These are phyloP conservation scores for Butastur rufipennis DNA, from an alignment of 2,113 vertebrate genomes.

Conservation along the genomic window DNA sequence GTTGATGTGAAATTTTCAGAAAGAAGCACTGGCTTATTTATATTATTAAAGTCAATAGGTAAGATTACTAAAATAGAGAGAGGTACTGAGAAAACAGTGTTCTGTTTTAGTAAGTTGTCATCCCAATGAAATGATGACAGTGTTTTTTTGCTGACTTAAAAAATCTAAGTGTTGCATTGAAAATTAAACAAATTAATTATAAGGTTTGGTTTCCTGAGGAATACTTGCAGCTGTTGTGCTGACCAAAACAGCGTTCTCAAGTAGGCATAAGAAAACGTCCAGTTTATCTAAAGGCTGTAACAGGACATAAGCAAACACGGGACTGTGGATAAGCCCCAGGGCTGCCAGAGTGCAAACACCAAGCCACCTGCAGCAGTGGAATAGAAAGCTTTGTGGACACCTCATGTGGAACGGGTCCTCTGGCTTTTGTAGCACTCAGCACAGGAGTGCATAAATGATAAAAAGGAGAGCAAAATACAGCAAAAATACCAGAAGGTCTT, in stretches of 20 bases:
- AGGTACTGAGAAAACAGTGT: background rate
- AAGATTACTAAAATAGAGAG: background rate
- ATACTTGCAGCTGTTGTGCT: background rate
- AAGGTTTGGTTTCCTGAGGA: background rate
- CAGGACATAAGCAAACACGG: fast-evolving
- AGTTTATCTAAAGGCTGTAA: background rate
- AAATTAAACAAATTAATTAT: background rate
- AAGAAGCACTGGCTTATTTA: background rate
- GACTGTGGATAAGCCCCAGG: background rate
- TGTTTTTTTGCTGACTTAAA: background rate
- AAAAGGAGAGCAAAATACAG: background rate
- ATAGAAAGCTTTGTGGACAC: background rate
- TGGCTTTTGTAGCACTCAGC: background rate
- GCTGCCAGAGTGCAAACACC: background rate
- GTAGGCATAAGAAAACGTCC: background rate
- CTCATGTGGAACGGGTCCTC: background rate
- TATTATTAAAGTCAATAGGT: background rate
- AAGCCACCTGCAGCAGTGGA: background rate
- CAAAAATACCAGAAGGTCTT: background rate
- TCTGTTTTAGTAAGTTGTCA: background rate
- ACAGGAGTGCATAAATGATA: background rate
- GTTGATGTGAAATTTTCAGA: background rate
- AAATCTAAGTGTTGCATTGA: background rate
- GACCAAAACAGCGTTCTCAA: background rate
- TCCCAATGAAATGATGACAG: background rate